phyloP scores from a whole-genome alignment of 2,888 invertebrate genomes.

The Fragum whitleyi region DNA sequence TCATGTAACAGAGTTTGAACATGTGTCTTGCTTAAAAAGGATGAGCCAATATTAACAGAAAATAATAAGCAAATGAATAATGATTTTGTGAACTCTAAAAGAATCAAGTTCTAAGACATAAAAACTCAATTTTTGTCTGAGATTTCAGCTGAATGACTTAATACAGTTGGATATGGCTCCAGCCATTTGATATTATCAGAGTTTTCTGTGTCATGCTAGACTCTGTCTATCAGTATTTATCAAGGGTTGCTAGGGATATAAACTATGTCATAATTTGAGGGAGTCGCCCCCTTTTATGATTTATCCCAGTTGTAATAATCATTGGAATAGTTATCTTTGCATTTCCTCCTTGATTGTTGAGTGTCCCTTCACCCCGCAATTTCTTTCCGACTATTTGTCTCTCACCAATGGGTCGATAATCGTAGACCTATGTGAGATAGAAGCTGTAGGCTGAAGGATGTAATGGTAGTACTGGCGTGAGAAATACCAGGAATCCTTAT shows the following conservation, averaged over 20 bases:
- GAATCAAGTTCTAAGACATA: not conserved
- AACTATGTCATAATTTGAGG: conserved; percentile 27
- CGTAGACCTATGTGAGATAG: too few relatives aligned
- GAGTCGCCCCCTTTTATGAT: conserved; percentile 30
- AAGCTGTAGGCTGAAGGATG: too few relatives aligned
- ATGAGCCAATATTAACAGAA: too few relatives aligned
- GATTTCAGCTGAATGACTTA: not conserved
- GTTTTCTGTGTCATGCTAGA: conserved; percentile 17
- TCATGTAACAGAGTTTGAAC: too few relatives aligned
- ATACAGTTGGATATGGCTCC: not conserved
- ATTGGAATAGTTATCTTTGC: conserved; percentile 14
- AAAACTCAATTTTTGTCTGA: not conserved
- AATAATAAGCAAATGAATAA: too few relatives aligned
- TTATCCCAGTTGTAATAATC: conserved; percentile 1
- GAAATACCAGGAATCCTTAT: too few relatives aligned
- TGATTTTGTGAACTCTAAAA: not conserved
- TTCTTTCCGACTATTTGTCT: too few relatives aligned
- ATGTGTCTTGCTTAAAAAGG: too few relatives aligned
- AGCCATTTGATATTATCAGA: conserved; percentile 5
- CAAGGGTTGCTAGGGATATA: conserved; percentile 20
- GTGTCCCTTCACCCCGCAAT: too few relatives aligned
- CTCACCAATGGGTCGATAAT: too few relatives aligned
- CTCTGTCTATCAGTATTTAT: conserved; percentile 1
- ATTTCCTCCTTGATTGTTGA: not conserved
- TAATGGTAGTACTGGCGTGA: too few relatives aligned